phyloP scores from a whole-genome alignment of 2,888 invertebrate species.

The Orchesellides sinensis region DNA sequence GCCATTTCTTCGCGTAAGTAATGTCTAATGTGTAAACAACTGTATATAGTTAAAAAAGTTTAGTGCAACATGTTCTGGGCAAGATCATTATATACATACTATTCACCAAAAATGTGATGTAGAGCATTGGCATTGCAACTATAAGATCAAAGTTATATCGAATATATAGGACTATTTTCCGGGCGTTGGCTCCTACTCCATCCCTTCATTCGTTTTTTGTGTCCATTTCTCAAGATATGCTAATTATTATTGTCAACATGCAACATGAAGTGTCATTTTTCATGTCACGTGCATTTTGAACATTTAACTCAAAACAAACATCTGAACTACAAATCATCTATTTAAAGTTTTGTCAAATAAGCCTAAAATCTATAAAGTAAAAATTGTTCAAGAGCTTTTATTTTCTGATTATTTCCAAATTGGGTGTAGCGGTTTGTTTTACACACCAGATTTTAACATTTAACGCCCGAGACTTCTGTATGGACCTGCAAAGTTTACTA shows the following conservation, averaged over 20 bases:
- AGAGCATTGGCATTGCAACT: too few relatives aligned
- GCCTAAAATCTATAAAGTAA: too few relatives aligned
- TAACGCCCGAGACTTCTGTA: too few relatives aligned
- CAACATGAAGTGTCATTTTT: conserved; percentile 62
- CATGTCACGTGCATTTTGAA: conserved; percentile 53
- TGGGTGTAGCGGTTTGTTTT: too few relatives aligned
- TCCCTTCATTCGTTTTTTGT: conserved; percentile 36
- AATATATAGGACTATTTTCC: too few relatives aligned
- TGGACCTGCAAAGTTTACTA: too few relatives aligned
- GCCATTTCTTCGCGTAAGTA: background rate
- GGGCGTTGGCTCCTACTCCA: conserved; percentile 53
- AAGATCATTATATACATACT: background rate
- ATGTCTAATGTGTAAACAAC: background rate
- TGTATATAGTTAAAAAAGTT: background rate
- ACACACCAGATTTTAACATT: too few relatives aligned
- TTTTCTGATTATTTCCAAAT: too few relatives aligned
- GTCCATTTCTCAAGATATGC: conserved; percentile 64
- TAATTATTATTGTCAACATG: conserved; percentile 70
- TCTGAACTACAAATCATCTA: conserved; percentile 42
- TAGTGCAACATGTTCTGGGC: background rate
- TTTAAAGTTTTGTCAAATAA: conserved; percentile 28
- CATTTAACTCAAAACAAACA: conserved; percentile 60
- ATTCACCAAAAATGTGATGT: background rate
- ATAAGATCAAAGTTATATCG: too few relatives aligned
- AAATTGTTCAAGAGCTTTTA: too few relatives aligned